Conservation (phyloP, 2,888 invertebrate genomes). For the Nephrotoma flavescens region DNA sequence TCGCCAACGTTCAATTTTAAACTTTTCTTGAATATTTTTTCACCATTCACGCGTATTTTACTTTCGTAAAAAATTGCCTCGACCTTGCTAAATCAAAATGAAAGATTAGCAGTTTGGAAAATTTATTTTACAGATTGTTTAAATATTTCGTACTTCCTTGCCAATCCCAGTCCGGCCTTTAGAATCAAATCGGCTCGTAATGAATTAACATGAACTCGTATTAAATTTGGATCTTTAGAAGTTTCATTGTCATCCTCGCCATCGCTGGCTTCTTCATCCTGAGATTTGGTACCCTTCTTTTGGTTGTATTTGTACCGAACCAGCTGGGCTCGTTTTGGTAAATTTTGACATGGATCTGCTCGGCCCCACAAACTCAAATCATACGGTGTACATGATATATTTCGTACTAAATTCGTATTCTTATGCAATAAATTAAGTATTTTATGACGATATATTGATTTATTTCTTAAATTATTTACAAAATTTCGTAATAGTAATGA, state of each 20-base stretch:
- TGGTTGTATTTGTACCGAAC: background rate
- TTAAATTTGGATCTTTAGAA: constrained; percentile 46
- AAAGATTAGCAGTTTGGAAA: background rate
- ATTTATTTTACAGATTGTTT: background rate
- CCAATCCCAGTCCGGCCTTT: constrained; percentile 51
- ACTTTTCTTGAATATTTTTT: constrained; percentile 63
- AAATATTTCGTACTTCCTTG: constrained; percentile 49
- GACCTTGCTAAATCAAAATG: constrained; percentile 47
- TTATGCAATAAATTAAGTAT: background rate
- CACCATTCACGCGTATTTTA: constrained; percentile 64
- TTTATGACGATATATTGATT: background rate
- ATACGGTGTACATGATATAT: background rate
- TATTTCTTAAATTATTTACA: background rate
- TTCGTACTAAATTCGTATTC: background rate
- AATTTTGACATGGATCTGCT: background rate
- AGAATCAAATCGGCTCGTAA: constrained; percentile 54
- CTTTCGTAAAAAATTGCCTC: constrained; percentile 68
- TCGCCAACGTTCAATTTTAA: constrained; percentile 49
- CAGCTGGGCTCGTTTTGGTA: background rate
- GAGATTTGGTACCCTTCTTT: background rate
- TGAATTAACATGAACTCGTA: constrained; percentile 47
- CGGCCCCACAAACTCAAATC: background rate
- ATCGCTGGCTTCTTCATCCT: constrained; percentile 32
- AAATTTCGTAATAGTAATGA: background rate
- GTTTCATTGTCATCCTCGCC: constrained; percentile 35